These are phyloP conservation scores for Protobothrops flavoviridis DNA, from an alignment of 2,113 vertebrate species.

Conservation along the genomic window DNA sequence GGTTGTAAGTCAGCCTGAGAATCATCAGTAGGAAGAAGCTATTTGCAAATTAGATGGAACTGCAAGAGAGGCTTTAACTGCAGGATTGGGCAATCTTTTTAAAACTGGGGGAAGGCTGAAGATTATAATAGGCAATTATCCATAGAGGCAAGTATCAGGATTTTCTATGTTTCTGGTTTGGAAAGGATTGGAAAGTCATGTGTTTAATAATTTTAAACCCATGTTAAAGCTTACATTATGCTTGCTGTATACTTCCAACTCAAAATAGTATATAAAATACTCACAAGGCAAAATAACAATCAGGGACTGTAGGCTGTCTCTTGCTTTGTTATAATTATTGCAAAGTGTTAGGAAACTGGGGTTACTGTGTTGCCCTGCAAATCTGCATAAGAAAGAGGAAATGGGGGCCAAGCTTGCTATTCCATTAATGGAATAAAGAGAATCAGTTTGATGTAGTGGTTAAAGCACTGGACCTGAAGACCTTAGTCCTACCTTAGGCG, in stretches of 20 bases:
- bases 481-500: background rate
- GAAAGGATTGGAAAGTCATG: background rate
- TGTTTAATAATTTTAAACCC: background rate
- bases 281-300: background rate
- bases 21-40: background rate
- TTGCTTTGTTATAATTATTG: background rate
- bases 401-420: background rate
- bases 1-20: background rate
- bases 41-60: background rate
- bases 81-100: background rate
- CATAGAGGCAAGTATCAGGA: background rate
- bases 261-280: background rate
- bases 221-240: background rate
- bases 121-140: background rate
- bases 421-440: background rate
- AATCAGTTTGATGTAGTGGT: background rate
- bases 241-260: background rate
- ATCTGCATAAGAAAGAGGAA: background rate
- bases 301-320: background rate
- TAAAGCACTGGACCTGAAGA: background rate
- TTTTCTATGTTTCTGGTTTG: background rate
- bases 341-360: background rate
- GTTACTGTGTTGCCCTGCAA: background rate
- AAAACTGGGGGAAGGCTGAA: background rate
- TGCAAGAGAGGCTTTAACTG: background rate